Percentiles rank a stretch among this genome's conserved stretches.
These are phyloP conservation scores for Lycocorax pyrrhopterus DNA, from an alignment of 2,113 vertebrate genomes.

Conservation along the genomic window DNA sequence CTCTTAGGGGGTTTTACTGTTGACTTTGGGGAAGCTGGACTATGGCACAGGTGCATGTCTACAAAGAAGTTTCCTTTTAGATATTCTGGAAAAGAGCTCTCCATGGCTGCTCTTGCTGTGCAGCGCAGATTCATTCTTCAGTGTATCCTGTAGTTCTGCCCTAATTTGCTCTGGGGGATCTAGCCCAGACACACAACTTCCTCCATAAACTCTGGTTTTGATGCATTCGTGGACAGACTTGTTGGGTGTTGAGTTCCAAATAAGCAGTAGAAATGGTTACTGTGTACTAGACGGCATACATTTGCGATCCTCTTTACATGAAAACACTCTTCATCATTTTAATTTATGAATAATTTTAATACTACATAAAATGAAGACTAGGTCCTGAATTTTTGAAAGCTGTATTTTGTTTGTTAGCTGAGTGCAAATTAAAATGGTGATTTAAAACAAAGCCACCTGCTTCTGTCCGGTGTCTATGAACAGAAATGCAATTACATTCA, in stretches of 20 bases:
- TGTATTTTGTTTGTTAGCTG: neutral
- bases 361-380: neutral
- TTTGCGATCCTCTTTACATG: neutral
- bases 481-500: neutral
- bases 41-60: neutral
- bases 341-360: neutral
- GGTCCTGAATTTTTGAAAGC: neutral
- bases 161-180: neutral
- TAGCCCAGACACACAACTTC: neutral
- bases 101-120: neutral
- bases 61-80: neutral
- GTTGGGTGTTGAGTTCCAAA: neutral
- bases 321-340: neutral
- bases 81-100: neutral
- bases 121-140: neutral
- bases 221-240: rapidly evolving
- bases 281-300: neutral
- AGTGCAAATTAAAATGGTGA: neutral
- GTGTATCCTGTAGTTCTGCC: neutral
- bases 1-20: neutral
- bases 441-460: neutral
- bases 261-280: neutral
- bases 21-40: neutral
- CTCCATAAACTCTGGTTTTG: neutral
- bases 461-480: neutral